These are phyloP conservation scores for Oophaga pumilio DNA, from an alignment of 2,113 vertebrate species.

Conservation along the genomic window DNA sequence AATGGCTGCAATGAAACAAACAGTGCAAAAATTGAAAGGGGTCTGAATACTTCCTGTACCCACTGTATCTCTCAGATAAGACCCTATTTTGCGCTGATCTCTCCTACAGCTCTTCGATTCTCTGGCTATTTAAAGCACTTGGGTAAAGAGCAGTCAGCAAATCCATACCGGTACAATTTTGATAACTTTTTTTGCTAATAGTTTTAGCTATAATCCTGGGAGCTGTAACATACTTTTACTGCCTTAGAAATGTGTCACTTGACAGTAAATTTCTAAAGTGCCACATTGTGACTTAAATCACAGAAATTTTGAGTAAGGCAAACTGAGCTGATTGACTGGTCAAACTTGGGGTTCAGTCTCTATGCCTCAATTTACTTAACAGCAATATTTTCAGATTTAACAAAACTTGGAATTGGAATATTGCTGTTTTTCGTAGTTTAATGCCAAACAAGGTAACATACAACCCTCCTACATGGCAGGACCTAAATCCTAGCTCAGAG, in stretches of 20 bases:
- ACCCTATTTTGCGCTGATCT: too few relatives aligned
- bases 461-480: background rate
- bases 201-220: background rate
- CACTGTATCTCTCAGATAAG: too few relatives aligned
- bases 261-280: background rate
- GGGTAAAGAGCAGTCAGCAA: background rate
- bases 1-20: too few relatives aligned
- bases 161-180: background rate
- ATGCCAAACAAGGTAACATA: background rate
- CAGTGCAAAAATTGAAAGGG: too few relatives aligned
- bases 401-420: background rate
- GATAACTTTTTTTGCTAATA: constrained; percentile 1
- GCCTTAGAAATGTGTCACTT: background rate
- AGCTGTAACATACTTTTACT: background rate
- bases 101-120: too few relatives aligned
- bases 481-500: too few relatives aligned
- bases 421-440: background rate
- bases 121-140: background rate
- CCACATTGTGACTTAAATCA: background rate
- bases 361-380: background rate
- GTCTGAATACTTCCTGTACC: too few relatives aligned
- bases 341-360: background rate
- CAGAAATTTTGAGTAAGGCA: background rate
- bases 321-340: background rate
- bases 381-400: background rate